Evolutionary conservation across 2,113 vertebrate species (phyloP).

Genomic region (Nymphicus hollandicus): DNA sequence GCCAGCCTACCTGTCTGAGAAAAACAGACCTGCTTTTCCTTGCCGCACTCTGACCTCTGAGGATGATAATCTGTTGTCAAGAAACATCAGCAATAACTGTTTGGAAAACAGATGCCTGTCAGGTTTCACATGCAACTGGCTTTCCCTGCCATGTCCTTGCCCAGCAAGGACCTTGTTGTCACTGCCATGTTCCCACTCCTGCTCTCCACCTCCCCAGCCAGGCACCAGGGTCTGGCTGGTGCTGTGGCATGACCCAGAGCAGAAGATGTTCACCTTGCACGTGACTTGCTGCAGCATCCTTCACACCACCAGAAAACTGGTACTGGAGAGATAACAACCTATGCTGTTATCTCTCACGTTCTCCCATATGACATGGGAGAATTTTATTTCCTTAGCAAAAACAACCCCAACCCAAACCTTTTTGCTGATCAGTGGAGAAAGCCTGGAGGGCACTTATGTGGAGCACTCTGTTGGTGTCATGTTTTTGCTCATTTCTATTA

Average conservation of each 20-base stretch:
- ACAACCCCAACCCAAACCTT: not conserved
- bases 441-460: not conserved
- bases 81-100: constrained; percentile 19
- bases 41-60: not conserved
- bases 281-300: not conserved
- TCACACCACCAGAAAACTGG: not conserved
- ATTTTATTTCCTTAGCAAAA: not conserved
- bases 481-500: not conserved
- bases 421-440: not conserved
- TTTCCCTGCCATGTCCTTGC: not conserved
- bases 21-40: constrained; percentile 42
- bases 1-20: constrained; percentile 56
- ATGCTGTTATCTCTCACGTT: not conserved
- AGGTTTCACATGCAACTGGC: not conserved
- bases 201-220: not conserved
- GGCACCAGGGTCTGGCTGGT: not conserved
- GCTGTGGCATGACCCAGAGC: not conserved
- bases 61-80: not conserved
- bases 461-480: not conserved
- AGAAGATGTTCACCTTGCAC: not conserved
- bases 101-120: constrained; percentile 15
- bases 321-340: not conserved
- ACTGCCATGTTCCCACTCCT: not conserved
- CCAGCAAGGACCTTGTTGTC: not conserved
- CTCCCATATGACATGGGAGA: not conserved